phyloP scores from a whole-genome alignment of 35 echinoderm and acorn worm species.

The Apostichopus parvimensis region DNA sequence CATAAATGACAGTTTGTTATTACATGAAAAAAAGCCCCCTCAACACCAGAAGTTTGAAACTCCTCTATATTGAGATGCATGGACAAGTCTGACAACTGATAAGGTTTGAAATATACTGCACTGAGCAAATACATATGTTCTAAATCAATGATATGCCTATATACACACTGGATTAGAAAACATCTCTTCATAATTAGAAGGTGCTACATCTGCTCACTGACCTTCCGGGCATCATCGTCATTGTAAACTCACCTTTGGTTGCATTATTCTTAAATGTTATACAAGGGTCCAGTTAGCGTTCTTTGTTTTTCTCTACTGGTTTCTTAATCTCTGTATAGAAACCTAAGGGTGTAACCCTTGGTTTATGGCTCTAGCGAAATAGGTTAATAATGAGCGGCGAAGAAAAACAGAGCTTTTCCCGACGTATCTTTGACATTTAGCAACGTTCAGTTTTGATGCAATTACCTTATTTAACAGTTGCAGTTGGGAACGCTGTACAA shows the following conservation, averaged over 20 bases:
- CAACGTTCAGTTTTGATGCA: constrained; percentile 34
- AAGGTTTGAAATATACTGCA: no score
- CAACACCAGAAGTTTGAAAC: no score
- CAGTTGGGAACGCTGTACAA: constrained; percentile 9
- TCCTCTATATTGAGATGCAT: no score
- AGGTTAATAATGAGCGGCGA: background rate
- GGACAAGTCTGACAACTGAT: no score
- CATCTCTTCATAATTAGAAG: no score
- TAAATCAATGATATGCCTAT: no score
- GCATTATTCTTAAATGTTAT: background rate
- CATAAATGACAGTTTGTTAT: no score
- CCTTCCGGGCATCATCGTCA: background rate
- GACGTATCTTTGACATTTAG: constrained; percentile 26
- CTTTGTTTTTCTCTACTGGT: background rate
- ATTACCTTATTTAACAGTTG: constrained; percentile 31
- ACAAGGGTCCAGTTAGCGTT: background rate
- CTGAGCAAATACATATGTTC: no score
- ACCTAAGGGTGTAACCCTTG: background rate
- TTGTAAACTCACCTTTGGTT: background rate
- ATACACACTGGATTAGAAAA: no score
- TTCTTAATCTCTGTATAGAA: background rate
- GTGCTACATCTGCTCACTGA: background rate
- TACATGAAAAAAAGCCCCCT: no score
- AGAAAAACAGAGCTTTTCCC: background rate
- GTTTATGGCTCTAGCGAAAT: background rate